phyloP scores from a whole-genome alignment of 2,797 vertebrate species.

The Enteromius anoplus region DNA sequence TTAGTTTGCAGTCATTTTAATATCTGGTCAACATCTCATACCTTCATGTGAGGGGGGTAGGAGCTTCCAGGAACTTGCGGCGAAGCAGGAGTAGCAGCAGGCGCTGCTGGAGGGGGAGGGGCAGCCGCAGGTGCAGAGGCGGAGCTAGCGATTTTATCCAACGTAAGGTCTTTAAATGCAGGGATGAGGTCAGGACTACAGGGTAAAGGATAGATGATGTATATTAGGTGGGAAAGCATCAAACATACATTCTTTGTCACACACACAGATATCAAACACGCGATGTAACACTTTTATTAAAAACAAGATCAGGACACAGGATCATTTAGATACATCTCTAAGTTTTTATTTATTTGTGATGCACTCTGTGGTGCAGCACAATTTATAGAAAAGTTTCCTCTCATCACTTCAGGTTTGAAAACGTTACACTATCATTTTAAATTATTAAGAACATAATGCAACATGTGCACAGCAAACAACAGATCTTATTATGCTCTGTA shows the following conservation, averaged over 20 bases:
- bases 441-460: background rate
- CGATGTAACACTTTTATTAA: background rate
- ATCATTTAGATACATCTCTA: background rate
- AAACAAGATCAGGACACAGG: background rate
- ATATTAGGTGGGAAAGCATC: background rate
- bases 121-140: conserved; percentile 59
- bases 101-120: conserved; percentile 56
- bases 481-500: background rate
- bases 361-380: background rate
- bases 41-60: conserved; percentile 85
- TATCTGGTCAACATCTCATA: conserved; percentile 51
- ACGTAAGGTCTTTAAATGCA: conserved; percentile 82
- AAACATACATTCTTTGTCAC: background rate
- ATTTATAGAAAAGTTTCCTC: background rate
- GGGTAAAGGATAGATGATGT: background rate
- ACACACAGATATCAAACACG: background rate
- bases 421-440: background rate
- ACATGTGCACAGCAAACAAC: background rate
- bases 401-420: background rate
- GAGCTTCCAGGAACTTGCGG: conserved; percentile 82
- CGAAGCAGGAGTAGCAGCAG: conserved; percentile 53
- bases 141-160: conserved; percentile 71
- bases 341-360: background rate
- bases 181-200: conserved; percentile 80
- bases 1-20: background rate